phyloP scores from a whole-genome alignment of 2,888 invertebrate genomes.

The Nomada lathburiana region DNA sequence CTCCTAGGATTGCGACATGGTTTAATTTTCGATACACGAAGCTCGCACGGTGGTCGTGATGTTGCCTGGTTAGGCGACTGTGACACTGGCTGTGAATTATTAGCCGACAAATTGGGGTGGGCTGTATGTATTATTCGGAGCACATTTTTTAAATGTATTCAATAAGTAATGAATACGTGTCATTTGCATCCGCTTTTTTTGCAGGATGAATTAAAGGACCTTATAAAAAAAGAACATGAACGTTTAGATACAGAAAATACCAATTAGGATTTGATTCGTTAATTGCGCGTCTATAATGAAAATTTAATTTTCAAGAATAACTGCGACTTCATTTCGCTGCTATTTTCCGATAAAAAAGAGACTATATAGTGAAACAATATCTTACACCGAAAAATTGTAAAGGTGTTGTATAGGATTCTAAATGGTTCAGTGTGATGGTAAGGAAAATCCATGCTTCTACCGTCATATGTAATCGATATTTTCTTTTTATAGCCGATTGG shows the following conservation, averaged over 20 bases:
- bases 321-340: constrained; percentile 18
- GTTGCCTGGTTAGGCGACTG: constrained; percentile 94
- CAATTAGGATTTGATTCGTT: constrained; percentile 31
- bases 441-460: not conserved
- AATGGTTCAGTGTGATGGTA: not conserved
- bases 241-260: constrained; percentile 84
- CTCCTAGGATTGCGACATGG: constrained; percentile 86
- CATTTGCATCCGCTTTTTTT: constrained; percentile 31
- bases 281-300: constrained; percentile 12
- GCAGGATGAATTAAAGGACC: constrained; percentile 87
- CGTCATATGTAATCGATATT: not conserved
- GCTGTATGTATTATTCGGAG: constrained; percentile 85
- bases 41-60: constrained; percentile 88
- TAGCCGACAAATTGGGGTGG: constrained; percentile 93
- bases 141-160: not conserved
- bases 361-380: constrained; percentile 9
- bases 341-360: constrained; percentile 9
- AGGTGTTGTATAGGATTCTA: constrained; percentile 14
- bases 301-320: constrained; percentile 17
- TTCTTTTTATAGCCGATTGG: not conserved
- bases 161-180: constrained; percentile 16
- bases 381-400: constrained; percentile 22
- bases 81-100: constrained; percentile 90
- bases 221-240: constrained; percentile 87
- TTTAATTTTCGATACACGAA: constrained; percentile 88